Evolutionary conservation across 2,113 vertebrate genomes (phyloP), one percentile per base, ranked within the genome.

Genomic region (Polypterus senegalus): DNA sequence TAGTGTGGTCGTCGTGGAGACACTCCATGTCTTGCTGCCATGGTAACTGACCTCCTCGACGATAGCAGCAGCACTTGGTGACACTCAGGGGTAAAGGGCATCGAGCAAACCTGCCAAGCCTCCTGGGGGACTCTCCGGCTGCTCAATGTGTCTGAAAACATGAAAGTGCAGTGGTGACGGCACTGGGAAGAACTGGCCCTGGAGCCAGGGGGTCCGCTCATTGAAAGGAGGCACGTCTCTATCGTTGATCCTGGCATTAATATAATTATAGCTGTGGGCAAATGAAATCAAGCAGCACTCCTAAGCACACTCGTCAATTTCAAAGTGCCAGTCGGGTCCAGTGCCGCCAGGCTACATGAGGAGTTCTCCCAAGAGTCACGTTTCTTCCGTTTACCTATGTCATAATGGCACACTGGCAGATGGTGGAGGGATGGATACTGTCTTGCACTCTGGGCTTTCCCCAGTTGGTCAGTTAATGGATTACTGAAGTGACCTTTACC

Each of bases 1-100:
- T 60, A 61, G 54, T 62, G 57, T 48, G 61, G 60, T 58, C 61
- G 54, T 66, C 55, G 11, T 62, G 55, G 65, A 62, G 63, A 62
- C 60, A 61, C 60, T 59, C 43, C 53, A 45, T 45, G 58, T 62
- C 48, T 55, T 59, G 65, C 65, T 62, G 55, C 65, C 65, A 54
- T 66, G 60, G 56, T 66, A 66, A 66, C 60, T 66, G 65, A 58
- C n/a, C 56, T 45, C 46, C 27, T 6, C 6, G 56, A 58, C 46
- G 56, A 58, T 49, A 58, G 9, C 48, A 9, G 49, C 60, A 61
- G 56, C 54, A 58, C 45, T 56, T 56, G 27, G 27, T 66, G 45
- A 48, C 47, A 45, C 48, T 62, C 9, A 47, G 49, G 55, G 63
- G 63, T 60, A 52, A 55, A 51, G 59, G 27, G 27, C 27, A 27